Conservation (phyloP, 1,140 invertebrate species). For the Elysia chlorotica region DNA sequence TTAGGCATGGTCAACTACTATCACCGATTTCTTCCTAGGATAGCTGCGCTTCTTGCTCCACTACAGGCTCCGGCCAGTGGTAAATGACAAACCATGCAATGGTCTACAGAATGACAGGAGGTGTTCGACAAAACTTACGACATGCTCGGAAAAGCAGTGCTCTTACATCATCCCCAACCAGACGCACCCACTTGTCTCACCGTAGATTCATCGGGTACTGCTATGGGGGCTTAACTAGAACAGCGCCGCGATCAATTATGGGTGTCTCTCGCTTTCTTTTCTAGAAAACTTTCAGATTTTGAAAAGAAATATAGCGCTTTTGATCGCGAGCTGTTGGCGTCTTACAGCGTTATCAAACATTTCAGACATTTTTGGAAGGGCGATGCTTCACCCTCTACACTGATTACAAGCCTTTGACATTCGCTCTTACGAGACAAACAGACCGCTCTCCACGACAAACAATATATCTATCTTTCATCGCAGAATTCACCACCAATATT, state of each 20-base stretch:
- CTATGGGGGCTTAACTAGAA: neutral
- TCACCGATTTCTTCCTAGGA: neutral
- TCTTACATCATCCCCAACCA: neutral
- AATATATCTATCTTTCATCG: conserved; percentile 6
- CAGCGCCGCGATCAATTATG: neutral
- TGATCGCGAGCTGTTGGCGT: neutral
- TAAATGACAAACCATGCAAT: conserved; percentile 7
- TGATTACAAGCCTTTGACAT: neutral
- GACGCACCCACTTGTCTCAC: neutral
- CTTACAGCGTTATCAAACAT: conserved; percentile 8
- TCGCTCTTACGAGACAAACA: neutral
- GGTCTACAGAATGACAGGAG: neutral
- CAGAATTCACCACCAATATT: conserved; percentile 17
- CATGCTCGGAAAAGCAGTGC: neutral
- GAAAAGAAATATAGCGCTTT: conserved; percentile 7
- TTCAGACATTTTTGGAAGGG: conserved; percentile 15
- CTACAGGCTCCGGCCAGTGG: conserved; percentile 1
- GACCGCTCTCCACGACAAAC: conserved; percentile 9
- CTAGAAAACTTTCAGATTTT: conserved; percentile 3
- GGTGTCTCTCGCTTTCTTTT: neutral
- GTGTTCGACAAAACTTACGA: conserved; percentile 6
- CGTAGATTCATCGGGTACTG: neutral
- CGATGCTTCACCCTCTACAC: conserved; percentile 6
- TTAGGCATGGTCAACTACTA: conserved; percentile 15
- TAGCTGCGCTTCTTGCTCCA: neutral